Evolutionary conservation across 2,113 vertebrate genomes (phyloP).

Genomic region (Eurystomus gularis): DNA sequence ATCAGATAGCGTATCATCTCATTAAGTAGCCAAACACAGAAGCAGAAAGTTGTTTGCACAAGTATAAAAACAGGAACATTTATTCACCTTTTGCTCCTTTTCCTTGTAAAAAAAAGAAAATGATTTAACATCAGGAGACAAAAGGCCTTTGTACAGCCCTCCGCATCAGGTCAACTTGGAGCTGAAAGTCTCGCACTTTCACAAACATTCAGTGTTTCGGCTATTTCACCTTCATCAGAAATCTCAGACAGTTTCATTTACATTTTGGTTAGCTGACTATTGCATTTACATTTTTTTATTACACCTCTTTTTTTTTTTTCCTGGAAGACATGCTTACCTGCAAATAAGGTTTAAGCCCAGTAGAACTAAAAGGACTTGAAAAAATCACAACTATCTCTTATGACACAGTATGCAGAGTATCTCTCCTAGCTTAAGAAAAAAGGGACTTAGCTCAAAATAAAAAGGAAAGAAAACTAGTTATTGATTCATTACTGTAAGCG

Average conservation of each 20-base stretch:
- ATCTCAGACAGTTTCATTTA: neutral
- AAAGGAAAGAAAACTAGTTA: neutral
- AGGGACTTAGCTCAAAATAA: no score
- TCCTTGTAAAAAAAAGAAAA: neutral
- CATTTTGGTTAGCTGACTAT: neutral
- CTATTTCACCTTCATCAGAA: neutral
- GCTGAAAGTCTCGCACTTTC: neutral
- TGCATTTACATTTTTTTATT: neutral
- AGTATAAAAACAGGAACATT: neutral
- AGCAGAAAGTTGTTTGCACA: conserved; percentile 21
- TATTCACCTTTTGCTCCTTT: neutral
- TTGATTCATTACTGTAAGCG: neutral
- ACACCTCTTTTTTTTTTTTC: neutral
- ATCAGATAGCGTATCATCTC: neutral
- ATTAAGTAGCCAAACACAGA: conserved; percentile 27
- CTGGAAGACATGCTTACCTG: neutral
- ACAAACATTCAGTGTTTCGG: neutral
- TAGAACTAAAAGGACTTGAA: neutral
- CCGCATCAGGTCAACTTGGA: neutral
- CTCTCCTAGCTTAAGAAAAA: neutral
- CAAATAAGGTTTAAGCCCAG: neutral
- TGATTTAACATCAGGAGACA: neutral
- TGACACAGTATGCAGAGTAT: neutral
- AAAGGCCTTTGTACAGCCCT: neutral
- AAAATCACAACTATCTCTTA: neutral